Conservation (phyloP, 1,140 invertebrate genomes). For the Drosophila navojoa region DNA sequence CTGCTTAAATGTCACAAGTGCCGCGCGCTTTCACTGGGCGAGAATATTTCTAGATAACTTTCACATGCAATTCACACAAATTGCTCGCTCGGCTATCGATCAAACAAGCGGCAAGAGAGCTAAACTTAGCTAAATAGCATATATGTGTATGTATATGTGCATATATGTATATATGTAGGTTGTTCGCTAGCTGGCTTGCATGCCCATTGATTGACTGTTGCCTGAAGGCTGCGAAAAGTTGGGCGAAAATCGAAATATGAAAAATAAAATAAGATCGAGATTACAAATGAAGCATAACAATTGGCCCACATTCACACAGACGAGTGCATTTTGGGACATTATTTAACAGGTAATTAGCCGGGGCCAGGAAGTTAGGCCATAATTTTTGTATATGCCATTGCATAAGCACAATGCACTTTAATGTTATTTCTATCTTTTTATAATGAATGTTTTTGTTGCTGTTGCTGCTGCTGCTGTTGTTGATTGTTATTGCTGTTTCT, state of each 20-base stretch:
- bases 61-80: conserved; percentile 67
- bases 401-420: conserved; percentile 73
- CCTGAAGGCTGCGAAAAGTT: conserved; percentile 65
- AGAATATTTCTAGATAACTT: conserved; percentile 75
- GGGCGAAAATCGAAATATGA: conserved; percentile 29
- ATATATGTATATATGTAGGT: not conserved
- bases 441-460: conserved; percentile 13
- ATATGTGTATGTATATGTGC: not conserved
- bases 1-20: conserved; percentile 48
- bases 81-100: conserved; percentile 61
- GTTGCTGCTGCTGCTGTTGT: conserved; percentile 19
- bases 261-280: conserved; percentile 4
- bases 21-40: conserved; percentile 65
- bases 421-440: conserved; percentile 28
- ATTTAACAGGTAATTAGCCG: conserved; percentile 76
- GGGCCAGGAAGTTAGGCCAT: conserved; percentile 69
- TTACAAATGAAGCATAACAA: conserved; percentile 76
- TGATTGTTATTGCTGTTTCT: conserved; percentile 25
- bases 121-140: conserved; percentile 11
- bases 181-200: conserved; percentile 49
- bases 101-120: conserved; percentile 61
- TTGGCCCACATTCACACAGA: conserved; percentile 71
- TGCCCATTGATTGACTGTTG: conserved; percentile 45
- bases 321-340: conserved; percentile 58
- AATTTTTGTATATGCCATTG: conserved; percentile 58